Percentiles rank a stretch among this genome's conserved stretches.
Evolutionary conservation across 2,888 invertebrate species (phyloP).

Genomic region (Drosophila lutescens): DNA sequence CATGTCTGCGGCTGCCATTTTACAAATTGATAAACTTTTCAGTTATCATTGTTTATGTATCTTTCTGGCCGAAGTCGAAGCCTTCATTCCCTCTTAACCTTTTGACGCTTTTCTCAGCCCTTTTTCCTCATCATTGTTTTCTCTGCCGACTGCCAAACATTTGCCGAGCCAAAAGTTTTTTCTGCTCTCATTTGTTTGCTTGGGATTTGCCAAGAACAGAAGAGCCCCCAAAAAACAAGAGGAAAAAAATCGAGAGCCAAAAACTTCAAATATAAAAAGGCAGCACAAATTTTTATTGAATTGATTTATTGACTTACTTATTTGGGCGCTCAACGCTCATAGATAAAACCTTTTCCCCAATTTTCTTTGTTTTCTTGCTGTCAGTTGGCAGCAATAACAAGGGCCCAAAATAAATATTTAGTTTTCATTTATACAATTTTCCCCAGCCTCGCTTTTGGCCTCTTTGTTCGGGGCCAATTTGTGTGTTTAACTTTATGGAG

Average conservation of each 20-base stretch:
- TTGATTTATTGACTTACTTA: slow-evolving; percentile 80
- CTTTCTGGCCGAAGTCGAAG: slow-evolving; percentile 52
- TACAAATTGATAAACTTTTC: slow-evolving; percentile 76
- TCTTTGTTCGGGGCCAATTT: slow-evolving; percentile 43
- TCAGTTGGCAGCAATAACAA: slow-evolving; percentile 61
- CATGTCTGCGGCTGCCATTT: slow-evolving; percentile 60
- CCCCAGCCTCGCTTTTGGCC: slow-evolving; percentile 10
- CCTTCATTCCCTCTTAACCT: slow-evolving; percentile 47
- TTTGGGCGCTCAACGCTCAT: slow-evolving; percentile 68
- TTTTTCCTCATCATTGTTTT: slow-evolving; percentile 44
- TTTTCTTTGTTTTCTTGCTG: slow-evolving; percentile 47
- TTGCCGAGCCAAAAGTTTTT: slow-evolving; percentile 44
- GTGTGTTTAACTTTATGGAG: slow-evolving; percentile 61
- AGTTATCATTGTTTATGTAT: slow-evolving; percentile 77
- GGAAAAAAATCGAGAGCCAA: slow-evolving; percentile 27
- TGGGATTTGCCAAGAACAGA: slow-evolving; percentile 62
- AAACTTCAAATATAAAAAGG: slow-evolving; percentile 60
- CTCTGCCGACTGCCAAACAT: slow-evolving; percentile 52
- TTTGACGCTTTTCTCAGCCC: slow-evolving; percentile 31
- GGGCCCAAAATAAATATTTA: slow-evolving; percentile 71
- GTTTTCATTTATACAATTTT: slow-evolving; percentile 75
- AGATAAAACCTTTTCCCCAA: slow-evolving; percentile 54
- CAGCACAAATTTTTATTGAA: slow-evolving; percentile 73
- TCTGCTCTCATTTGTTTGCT: slow-evolving; percentile 61
- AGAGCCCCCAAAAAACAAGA: slow-evolving; percentile 33